A percentile compares a stretch with the other conserved stretches of the same genome.
Conservation (phyloP, 1,140 invertebrate genomes). For the Drosophila insularis region DNA sequence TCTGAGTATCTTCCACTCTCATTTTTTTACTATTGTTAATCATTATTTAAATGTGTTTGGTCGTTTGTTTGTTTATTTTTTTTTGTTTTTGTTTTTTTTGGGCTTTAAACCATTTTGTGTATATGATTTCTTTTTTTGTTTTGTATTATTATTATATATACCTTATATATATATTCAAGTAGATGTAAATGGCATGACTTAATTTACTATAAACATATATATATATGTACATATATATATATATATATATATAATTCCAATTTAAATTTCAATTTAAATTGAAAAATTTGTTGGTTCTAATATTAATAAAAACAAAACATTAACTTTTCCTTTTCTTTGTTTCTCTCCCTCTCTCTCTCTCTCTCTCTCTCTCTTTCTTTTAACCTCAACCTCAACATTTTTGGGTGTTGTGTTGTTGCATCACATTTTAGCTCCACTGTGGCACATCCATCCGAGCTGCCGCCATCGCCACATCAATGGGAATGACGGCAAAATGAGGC, state of each 20-base stretch:
- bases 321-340: neutral
- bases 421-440: constrained; percentile 90
- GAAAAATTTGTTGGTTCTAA: neutral
- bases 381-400: neutral
- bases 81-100: neutral
- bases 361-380: too few relatives aligned
- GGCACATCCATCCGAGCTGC: constrained; percentile 97
- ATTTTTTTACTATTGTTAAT: neutral
- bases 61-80: neutral
- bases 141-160: neutral
- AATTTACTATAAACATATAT: neutral
- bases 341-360: neutral
- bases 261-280: neutral
- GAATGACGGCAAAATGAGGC: constrained; percentile 88
- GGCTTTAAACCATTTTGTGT: constrained; percentile 17
- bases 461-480: constrained; percentile 98
- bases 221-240: neutral
- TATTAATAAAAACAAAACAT: neutral
- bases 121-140: neutral
- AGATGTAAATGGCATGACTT: constrained; percentile 16
- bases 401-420: neutral
- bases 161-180: neutral
- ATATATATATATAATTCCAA: neutral
- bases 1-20: neutral
- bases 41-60: neutral